phyloP scores from a whole-genome alignment of 2,113 vertebrate genomes.

The Pogonocichla stellata region DNA sequence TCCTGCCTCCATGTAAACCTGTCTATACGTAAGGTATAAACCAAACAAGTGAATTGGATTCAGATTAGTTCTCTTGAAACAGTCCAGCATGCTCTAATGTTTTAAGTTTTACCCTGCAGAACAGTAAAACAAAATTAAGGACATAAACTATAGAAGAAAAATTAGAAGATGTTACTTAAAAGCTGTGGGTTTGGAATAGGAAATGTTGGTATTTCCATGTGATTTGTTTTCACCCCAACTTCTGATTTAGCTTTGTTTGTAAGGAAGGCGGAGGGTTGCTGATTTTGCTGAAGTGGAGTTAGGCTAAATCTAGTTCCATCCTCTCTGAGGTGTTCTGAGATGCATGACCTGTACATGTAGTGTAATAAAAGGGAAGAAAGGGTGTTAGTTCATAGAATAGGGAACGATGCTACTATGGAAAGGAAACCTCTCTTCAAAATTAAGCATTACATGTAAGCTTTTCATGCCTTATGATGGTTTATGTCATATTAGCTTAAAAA shows the following conservation, averaged over 20 bases:
- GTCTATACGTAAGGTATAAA: not conserved
- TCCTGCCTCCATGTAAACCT: not conserved
- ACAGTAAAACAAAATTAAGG: not conserved
- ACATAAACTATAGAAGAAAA: not conserved
- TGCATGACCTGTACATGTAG: not conserved
- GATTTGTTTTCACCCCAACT: not conserved
- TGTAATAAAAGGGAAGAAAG: not conserved
- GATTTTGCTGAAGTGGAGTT: not conserved
- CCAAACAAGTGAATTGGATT: not conserved
- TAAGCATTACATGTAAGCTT: not conserved
- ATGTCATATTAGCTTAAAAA: not conserved
- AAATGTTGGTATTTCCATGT: not conserved
- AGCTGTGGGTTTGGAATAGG: not conserved
- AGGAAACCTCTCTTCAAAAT: not conserved
- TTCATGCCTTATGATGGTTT: not conserved
- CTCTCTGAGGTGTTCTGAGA: not conserved
- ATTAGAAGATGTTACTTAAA: not conserved
- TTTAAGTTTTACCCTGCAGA: not conserved
- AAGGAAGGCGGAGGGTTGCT: not conserved
- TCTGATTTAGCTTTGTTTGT: not conserved
- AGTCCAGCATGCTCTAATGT: not conserved
- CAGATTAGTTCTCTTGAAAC: not conserved
- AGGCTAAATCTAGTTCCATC: not conserved
- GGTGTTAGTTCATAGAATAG: not conserved
- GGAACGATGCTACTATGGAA: not conserved